phyloP scores from a whole-genome alignment of 2,797 vertebrate genomes.

The Lepus oiostolus region DNA sequence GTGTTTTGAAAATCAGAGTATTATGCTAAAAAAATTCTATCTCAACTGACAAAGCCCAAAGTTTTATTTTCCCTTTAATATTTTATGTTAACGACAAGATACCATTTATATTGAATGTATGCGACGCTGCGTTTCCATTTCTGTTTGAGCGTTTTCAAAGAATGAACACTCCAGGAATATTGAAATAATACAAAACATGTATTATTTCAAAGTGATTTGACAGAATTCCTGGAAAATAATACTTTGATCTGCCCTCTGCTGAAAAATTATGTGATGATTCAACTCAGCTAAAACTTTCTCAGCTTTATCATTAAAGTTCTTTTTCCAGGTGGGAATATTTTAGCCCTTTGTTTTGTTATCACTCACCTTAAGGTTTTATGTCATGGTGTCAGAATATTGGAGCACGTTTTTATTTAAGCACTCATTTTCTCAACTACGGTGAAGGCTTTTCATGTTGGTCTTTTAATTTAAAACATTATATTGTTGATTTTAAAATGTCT shows the following conservation, averaged over 20 bases:
- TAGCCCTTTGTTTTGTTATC: conserved; percentile 59
- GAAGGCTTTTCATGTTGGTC: conserved; percentile 52
- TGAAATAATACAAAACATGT: conserved; percentile 61
- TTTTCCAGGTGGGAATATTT: conserved; percentile 60
- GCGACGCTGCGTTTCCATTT: conserved; percentile 40
- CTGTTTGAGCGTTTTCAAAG: conserved; percentile 58
- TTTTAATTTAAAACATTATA: conserved; percentile 60
- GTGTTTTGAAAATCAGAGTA: conserved; percentile 71
- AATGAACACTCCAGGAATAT: conserved; percentile 35
- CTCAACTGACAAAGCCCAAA: conserved; percentile 81
- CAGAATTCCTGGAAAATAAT: conserved; percentile 67
- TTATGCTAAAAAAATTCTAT: conserved; percentile 72
- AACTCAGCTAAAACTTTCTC: conserved; percentile 59
- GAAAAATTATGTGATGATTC: conserved; percentile 43
- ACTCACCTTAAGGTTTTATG: conserved; percentile 64
- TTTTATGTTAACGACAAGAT: conserved; percentile 78
- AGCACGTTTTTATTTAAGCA: conserved; percentile 57
- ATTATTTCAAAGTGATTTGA: conserved; percentile 64
- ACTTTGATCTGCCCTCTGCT: conserved; percentile 54
- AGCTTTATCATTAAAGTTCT: conserved; percentile 51
- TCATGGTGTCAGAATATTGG: conserved; percentile 60
- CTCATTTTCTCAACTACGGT: conserved; percentile 41
- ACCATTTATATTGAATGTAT: conserved; percentile 76
- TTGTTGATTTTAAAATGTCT: conserved; percentile 44
- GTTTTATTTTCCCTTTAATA: conserved; percentile 84